A percentile compares a stretch with the other conserved stretches of the same genome.
Evolutionary conservation across 2,888 invertebrate species (phyloP).

Genomic region (Cataglyphis cursor): DNA sequence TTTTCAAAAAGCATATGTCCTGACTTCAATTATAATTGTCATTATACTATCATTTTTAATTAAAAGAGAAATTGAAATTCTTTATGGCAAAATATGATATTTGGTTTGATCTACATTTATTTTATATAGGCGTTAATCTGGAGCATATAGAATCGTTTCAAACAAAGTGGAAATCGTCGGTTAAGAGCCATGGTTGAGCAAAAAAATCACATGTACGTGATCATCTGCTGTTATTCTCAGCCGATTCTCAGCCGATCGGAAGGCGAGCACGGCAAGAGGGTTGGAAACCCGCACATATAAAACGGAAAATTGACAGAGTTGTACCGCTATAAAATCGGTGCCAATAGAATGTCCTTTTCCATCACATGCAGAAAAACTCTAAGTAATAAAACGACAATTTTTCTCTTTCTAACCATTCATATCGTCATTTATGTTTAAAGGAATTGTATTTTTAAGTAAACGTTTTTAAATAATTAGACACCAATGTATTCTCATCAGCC

Average conservation of each 20-base stretch:
- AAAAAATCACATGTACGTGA: slow-evolving; percentile 46
- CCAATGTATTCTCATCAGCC: slow-evolving; percentile 14
- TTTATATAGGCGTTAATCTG: slow-evolving; percentile 90
- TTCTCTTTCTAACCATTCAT: slow-evolving; percentile 66
- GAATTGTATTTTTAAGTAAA: slow-evolving; percentile 73
- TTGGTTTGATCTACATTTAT: neutral
- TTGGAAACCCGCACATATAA: slow-evolving; percentile 78
- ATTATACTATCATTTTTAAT: neutral
- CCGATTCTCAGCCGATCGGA: slow-evolving; percentile 28
- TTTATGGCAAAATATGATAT: neutral
- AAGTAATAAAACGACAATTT: slow-evolving; percentile 68
- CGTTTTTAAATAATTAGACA: slow-evolving; percentile 69
- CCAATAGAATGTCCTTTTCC: slow-evolving; percentile 63
- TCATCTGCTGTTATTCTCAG: slow-evolving; percentile 68
- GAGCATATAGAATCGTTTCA: slow-evolving; percentile 95
- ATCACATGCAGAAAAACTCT: slow-evolving; percentile 52
- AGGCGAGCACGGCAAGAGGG: slow-evolving; percentile 73
- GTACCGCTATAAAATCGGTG: slow-evolving; percentile 64
- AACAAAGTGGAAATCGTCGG: slow-evolving; percentile 93
- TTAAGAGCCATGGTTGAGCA: slow-evolving; percentile 90
- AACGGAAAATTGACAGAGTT: slow-evolving; percentile 68
- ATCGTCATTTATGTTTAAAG: slow-evolving; percentile 69
- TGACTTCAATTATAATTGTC: neutral
- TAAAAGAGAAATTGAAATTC: neutral
- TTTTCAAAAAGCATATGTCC: neutral